phyloP scores from a whole-genome alignment of 2,888 invertebrate species.

The Diloba caeruleocephala region DNA sequence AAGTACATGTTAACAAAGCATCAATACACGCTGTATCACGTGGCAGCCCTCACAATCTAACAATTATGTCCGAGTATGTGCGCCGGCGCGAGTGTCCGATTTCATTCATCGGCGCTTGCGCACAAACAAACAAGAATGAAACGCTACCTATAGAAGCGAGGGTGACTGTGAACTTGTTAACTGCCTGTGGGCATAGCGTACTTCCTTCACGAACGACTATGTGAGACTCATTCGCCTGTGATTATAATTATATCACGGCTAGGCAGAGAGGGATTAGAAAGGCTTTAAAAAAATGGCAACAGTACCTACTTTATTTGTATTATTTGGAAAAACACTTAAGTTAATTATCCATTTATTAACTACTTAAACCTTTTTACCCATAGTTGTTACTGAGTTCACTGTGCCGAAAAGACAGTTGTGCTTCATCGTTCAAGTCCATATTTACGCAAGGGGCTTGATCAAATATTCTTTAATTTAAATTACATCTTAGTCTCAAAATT shows the following conservation, averaged over 20 bases:
- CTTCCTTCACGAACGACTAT: constrained; percentile 25
- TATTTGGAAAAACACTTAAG: no score
- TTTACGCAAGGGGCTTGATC: no score
- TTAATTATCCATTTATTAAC: no score
- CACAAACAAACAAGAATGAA: constrained; percentile 55
- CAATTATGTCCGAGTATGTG: constrained; percentile 43
- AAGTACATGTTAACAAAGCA: constrained; percentile 51
- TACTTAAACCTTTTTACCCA: no score
- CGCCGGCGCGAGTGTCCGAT: constrained; percentile 63
- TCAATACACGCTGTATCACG: constrained; percentile 48
- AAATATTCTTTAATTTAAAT: no score
- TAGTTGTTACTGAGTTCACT: no score
- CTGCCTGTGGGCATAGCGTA: constrained; percentile 22
- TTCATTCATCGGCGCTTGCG: constrained; percentile 67
- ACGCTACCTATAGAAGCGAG: constrained; percentile 46
- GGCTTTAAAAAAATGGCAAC: no score
- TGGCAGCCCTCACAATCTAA: constrained; percentile 51
- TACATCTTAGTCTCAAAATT: constrained; percentile 27
- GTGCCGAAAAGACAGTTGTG: no score
- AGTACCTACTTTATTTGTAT: no score
- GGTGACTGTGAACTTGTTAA: constrained; percentile 57
- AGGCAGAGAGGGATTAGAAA: no score
- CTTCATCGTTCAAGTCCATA: no score
- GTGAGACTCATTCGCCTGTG: constrained; percentile 10
- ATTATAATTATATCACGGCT: no score